phyloP scores from a whole-genome alignment of 1,140 invertebrate species.

The Paramacrobiotus metropolitanus region DNA sequence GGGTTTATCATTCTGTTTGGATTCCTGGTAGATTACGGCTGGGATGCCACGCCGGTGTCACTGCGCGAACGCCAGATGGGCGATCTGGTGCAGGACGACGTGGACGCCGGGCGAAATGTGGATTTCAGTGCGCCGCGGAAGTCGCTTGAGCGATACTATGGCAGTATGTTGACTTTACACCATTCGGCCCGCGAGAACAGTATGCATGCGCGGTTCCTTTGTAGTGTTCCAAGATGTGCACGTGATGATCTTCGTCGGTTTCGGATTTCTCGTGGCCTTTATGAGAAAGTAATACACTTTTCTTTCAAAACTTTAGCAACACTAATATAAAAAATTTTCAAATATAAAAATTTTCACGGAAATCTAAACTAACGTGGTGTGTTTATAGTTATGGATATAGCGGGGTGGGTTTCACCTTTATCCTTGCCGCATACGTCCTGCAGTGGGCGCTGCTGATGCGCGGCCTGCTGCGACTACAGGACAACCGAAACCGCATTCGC shows the following conservation, averaged over 20 bases:
- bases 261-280: slow-evolving; percentile 90
- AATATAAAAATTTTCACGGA: background rate
- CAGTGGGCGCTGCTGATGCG: slow-evolving; percentile 57
- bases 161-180: too few species aligned
- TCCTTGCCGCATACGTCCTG: slow-evolving; percentile 37
- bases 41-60: background rate
- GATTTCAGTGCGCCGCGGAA: too few species aligned
- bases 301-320: too few species aligned
- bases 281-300: slow-evolving; percentile 45
- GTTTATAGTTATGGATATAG: background rate
- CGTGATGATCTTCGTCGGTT: slow-evolving; percentile 91
- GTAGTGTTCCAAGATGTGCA: slow-evolving; percentile 82
- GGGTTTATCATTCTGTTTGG: slow-evolving; percentile 23
- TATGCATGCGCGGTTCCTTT: slow-evolving; percentile 12
- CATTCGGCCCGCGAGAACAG: too few species aligned
- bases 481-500: slow-evolving; percentile 15
- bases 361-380: background rate
- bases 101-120: too few species aligned
- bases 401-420: slow-evolving; percentile 13
- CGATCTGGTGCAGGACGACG: too few species aligned
- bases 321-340: too few species aligned
- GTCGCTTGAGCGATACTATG: too few species aligned
- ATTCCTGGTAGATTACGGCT: slow-evolving; percentile 20
- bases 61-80: background rate
- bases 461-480: slow-evolving; percentile 38